Evolutionary conservation across 2,113 vertebrate species (phyloP), one percentile per base, ranked within the genome.

Genomic region (Gambusia affinis): DNA sequence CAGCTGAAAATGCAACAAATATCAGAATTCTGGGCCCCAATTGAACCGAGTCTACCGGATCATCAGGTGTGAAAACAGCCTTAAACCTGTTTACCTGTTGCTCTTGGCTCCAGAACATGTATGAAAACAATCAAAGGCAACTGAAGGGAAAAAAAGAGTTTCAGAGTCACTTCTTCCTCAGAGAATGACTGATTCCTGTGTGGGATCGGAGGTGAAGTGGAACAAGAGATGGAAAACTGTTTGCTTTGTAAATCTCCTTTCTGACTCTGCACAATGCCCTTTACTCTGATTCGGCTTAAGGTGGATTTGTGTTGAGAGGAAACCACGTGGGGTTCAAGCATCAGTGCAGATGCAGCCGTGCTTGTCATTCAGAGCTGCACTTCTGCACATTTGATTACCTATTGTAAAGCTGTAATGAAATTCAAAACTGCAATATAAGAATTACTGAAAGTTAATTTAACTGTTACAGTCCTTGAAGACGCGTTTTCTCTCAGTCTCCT

Each of bases 321-420:
- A 11, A 39, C 61, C 28, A 8, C 44, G 71, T 51, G 47, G 44
- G 27, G 29, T 60, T 64, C 12, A 75, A 44, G 76, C 67, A 12
- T 69, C 70, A 17, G n/a, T 67, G 61, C 64, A 76, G 37, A 81
- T 44, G 67, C 67, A 72, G 61, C 17, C 42, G 28, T 39, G 78
- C 73, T 82, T 67, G 67, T 82, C 78, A 72, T 79, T 72, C 73
- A 44, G 44, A 57, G 47, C 72, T 57, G 68, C 14, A 28, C n/a
- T 69, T 76, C 78, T 54, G 73, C 67, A 70, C 24, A n/a, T 87
- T 77, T 81, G 66, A 87, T 84, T 61, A 71, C 76, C 64, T 80
- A 60, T 71, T 87, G 79, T 75, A 27, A 42, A 27, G 51, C 68
- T 85, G 73, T 80, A 76, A 85, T 85, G 80, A 76, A 81, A 83